phyloP scores from a whole-genome alignment of 2,888 invertebrate genomes.

The Halocaridina rubra region DNA sequence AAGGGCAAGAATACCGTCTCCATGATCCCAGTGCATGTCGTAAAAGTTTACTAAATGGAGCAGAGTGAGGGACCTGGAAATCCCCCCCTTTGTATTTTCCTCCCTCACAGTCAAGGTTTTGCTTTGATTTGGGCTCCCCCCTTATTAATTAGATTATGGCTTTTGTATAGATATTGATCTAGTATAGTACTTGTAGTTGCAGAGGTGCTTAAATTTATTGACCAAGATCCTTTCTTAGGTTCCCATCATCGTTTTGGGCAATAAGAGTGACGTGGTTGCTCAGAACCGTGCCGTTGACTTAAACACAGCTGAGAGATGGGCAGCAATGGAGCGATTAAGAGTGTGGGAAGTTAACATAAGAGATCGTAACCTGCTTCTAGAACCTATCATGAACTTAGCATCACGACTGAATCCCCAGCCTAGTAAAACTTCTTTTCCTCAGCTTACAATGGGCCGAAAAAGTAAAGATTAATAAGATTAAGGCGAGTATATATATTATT shows the following conservation, averaged over 20 bases:
- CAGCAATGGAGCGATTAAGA: constrained; percentile 23
- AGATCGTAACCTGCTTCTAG: constrained; percentile 25
- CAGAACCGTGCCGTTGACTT: constrained; percentile 21
- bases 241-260: constrained; percentile 47
- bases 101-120: too few species aligned
- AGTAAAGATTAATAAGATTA: constrained; percentile 39
- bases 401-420: constrained; percentile 48
- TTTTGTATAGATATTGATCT: too few species aligned
- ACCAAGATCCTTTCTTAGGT: constrained; percentile 44
- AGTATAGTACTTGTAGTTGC: too few species aligned
- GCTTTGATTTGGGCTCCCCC: too few species aligned
- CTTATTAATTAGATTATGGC: too few species aligned
- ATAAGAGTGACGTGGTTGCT: constrained; percentile 28
- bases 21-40: too few species aligned
- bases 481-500: background rate
- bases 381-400: constrained; percentile 39
- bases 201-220: too few species aligned
- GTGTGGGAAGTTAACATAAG: constrained; percentile 50
- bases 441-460: constrained; percentile 43
- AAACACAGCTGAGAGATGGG: constrained; percentile 36
- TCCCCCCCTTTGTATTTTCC: too few species aligned
- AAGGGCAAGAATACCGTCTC: too few species aligned
- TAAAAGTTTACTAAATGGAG: too few species aligned
- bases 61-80: too few species aligned
- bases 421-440: constrained; percentile 52